Evolutionary conservation across 92 coral and sea anemone genomes (phyloP).

Genomic region (Palythoa grandiflora): DNA sequence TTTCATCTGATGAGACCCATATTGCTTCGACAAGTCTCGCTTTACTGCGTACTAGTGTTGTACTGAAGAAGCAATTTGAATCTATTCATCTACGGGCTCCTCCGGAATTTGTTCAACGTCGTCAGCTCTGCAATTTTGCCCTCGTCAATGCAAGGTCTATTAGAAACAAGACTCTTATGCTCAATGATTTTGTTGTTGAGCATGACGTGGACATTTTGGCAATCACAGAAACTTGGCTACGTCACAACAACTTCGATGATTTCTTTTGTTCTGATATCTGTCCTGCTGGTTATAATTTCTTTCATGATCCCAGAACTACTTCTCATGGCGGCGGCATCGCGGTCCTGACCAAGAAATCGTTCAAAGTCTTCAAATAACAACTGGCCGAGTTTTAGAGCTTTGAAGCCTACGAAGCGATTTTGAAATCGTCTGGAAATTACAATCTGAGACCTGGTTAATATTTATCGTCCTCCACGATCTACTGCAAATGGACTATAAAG

Average conservation of each 20-base stretch:
- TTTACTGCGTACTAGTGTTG: no score
- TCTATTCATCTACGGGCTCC: no score
- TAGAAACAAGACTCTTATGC: conserved; percentile 55
- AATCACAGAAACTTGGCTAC: conserved; percentile 56
- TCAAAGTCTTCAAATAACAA: background rate
- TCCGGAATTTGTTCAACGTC: conserved; percentile 37
- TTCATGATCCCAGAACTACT: conserved; percentile 43
- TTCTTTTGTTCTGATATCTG: conserved; percentile 43
- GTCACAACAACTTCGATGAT: conserved; percentile 39
- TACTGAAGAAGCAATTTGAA: no score
- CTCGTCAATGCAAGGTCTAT: conserved; percentile 10
- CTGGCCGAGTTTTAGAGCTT: background rate
- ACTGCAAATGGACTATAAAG: conserved; percentile 34
- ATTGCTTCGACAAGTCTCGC: no score
- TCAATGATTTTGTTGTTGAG: conserved; percentile 43
- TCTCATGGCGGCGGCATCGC: conserved; percentile 40
- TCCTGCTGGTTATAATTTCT: conserved; percentile 49
- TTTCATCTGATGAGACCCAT: no score
- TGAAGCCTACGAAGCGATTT: background rate
- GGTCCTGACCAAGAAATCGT: conserved; percentile 38
- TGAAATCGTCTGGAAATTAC: background rate
- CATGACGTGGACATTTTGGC: conserved; percentile 48
- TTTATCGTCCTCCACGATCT: conserved; percentile 50
- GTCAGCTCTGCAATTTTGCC: conserved; percentile 39
- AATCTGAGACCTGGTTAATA: background rate